Evolutionary conservation across 2,888 invertebrate species (phyloP), one percentile per base, ranked within the genome.

Genomic region (Acrobeloides nanus): DNA sequence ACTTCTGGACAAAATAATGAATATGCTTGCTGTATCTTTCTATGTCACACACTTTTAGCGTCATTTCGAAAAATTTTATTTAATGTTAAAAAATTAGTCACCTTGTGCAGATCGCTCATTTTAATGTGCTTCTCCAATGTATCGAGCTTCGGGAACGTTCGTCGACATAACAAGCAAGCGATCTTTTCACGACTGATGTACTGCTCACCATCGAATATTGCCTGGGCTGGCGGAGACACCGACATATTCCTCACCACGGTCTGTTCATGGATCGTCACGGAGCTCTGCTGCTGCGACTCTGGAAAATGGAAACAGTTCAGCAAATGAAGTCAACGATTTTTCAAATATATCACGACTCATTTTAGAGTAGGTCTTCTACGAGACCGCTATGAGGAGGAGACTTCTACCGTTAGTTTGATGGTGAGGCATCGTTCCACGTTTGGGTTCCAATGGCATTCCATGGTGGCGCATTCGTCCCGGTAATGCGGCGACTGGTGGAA

Each of bases 151-250:
- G 87, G 85, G 74, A 97, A 90, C 73, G 89, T 88, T 40, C 97
- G 80, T 75, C 93, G 93, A 75, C 97, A 97, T 10, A 97, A 79
- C 20, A 93, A 79, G 73, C 97, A 97, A 0, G 90, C 88, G 37
- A 92, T 77, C 75, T 89, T 92, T 21, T 54, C 53, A 82, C 86
- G 88, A 76, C 95, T 93, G 4, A 88, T 68, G 32, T 34, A 58
- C 7, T 77, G 60, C 31, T 76, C 74, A 20, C 61, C 62, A 42
- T 48, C 38, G 24, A 59, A 45, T n/a, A n/a, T n/a, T n/a, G n/a
- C n/a, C n/a, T n/a, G n/a, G n/a, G 29, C 12, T 12, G 29, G 10
- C 29, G 29, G 12, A 10, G 29, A 29, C 10, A 29, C 29, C 29
- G 6, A 20, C 17, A 33, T 33, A 20, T 17, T 20, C 33, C 5